Base-by-base conservation (phyloP, 2,888 invertebrate genomes). In the Hyles lineata region DNA sequence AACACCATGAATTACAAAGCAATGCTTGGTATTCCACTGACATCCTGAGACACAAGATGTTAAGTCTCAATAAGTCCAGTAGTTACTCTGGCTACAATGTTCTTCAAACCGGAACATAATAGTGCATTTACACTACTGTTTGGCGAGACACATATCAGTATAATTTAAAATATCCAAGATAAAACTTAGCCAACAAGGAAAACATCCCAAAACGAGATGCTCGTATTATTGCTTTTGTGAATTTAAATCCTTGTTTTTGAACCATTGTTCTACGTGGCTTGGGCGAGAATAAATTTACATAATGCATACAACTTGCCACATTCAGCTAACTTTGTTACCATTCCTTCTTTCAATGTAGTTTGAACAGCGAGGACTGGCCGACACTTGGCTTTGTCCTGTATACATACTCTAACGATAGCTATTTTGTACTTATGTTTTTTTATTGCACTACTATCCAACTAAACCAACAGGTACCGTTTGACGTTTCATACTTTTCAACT, bases 241-340 rank as follows among this genome's bases (percentile, higher is more conserved):
- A 55, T 55, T 60, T 25, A 60, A 60, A 25, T 8, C 23, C 60
- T 60, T 60, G 63, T 63, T 63, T 62, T 63, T 15, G 17, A 35
- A n/a, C 71, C 70, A 70, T 70, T 55, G 62, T 50, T 60, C 25
- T 23, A 60, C 60, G 60, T 60, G 15, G 60, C 60, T 60, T 23
- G 60, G 1, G 59, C 21, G 61, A 32, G 19, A 72, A 63, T 50
- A 7, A 29, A 75, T 75, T 67, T 73, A 70, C 71, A 74, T 76
- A 76, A 74, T 75, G 72, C 71, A 70, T 67, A 43, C 71, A 73
- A 71, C 71, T 76, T 67, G n/a, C 58, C 50, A 74, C 73, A 69
- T 70, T 70, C 60, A 23, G 23, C 25, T 23, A 60, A 60, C 60
- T 25, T 60, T 11, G 25, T 60, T 60, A 23, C 59, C 23, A 60